These are phyloP conservation scores for Ophiothrix spiculata DNA, from an alignment of 35 echinoderm and acorn worm genomes.

Conservation along the genomic window DNA sequence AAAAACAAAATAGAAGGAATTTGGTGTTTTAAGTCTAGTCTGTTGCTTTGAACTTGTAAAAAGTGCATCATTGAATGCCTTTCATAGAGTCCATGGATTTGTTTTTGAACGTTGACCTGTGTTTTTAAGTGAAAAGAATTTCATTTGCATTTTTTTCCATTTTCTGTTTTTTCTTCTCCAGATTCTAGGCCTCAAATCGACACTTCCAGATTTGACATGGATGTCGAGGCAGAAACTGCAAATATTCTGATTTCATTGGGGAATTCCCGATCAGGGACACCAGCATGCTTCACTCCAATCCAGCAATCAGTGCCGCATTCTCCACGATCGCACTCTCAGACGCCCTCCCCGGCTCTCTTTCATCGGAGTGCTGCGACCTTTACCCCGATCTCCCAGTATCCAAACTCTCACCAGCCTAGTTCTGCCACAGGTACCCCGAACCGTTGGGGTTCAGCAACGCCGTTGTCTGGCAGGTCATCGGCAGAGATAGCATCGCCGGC, in stretches of 20 bases:
- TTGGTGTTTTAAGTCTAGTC: too few species aligned
- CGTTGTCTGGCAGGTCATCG: constrained; percentile 84
- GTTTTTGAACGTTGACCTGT: too few species aligned
- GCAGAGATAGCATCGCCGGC: constrained; percentile 65
- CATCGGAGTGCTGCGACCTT: constrained; percentile 46
- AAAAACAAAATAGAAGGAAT: too few species aligned
- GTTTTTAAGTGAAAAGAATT: too few species aligned
- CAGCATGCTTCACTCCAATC: constrained; percentile 62
- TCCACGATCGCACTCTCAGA: constrained; percentile 65
- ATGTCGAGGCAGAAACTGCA: constrained; percentile 90
- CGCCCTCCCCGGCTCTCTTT: constrained; percentile 70
- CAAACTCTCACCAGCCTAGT: constrained; percentile 27
- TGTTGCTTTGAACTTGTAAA: too few species aligned
- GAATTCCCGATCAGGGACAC: constrained; percentile 69
- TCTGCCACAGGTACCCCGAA: constrained; percentile 57
- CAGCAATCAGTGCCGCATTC: constrained; percentile 67
- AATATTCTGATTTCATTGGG: constrained; percentile 80
- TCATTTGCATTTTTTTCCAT: too few species aligned
- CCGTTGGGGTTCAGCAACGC: constrained; percentile 60
- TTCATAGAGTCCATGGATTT: too few species aligned
- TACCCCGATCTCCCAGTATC: constrained; percentile 74
- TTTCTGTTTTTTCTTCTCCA: constrained; percentile 31
- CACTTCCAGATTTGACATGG: constrained; percentile 92
- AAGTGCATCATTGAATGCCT: too few species aligned
- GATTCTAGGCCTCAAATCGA: constrained; percentile 96